A percentile compares a stretch with the other conserved stretches of the same genome.
Conservation (phyloP, 2,888 invertebrate species). For the Drosophila robusta region DNA sequence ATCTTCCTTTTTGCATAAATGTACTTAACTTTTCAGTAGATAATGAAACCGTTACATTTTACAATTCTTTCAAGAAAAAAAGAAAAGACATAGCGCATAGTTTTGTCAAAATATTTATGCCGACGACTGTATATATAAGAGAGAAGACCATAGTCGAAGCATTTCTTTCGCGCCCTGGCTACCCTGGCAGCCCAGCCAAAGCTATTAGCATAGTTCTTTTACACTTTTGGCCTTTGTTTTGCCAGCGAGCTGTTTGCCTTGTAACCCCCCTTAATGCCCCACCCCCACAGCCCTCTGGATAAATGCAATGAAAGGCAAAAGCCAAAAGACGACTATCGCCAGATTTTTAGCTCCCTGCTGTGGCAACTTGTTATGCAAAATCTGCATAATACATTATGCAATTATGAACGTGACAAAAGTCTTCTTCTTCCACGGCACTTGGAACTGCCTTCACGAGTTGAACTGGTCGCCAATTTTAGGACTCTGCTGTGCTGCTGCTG, state of each 20-base stretch:
- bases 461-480: constrained; percentile 10
- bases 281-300: neutral
- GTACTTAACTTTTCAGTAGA: too few species aligned
- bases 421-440: constrained; percentile 18
- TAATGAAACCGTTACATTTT: too few species aligned
- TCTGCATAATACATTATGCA: constrained; percentile 78
- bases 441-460: constrained; percentile 1
- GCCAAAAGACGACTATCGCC: constrained; percentile 48
- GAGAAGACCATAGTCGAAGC: constrained; percentile 3
- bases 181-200: constrained; percentile 19
- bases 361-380: constrained; percentile 75
- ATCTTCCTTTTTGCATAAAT: too few species aligned
- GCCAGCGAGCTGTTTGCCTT: constrained; percentile 48
- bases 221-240: constrained; percentile 64
- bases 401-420: constrained; percentile 77
- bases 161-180: neutral
- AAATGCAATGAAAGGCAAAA: constrained; percentile 40
- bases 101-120: too few species aligned
- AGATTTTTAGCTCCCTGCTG: constrained; percentile 53
- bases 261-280: neutral
- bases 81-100: too few species aligned
- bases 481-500: constrained; percentile 2
- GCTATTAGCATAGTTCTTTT: constrained; percentile 76
- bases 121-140: too few species aligned
- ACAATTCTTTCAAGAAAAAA: too few species aligned